Evolutionary conservation across 2,888 invertebrate genomes (phyloP).

Genomic region (Lamellibrachia satsuma): DNA sequence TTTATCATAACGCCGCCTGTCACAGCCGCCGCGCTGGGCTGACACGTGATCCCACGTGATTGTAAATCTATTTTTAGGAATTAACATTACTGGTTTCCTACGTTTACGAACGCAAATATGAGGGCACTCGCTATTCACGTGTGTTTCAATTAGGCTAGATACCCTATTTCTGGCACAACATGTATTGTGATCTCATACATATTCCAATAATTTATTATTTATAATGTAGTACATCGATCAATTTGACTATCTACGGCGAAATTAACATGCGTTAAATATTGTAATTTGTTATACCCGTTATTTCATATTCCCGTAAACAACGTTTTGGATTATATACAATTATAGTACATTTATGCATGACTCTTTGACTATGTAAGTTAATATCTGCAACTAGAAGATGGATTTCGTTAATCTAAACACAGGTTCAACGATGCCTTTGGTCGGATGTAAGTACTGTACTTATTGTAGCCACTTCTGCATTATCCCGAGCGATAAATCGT

Average conservation of each 20-base stretch:
- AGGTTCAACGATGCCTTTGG: not conserved
- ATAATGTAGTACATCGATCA: not conserved
- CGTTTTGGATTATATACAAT: not conserved
- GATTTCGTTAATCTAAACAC: not conserved
- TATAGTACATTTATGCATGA: not conserved
- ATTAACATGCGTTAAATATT: too few species aligned
- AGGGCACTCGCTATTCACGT: not conserved
- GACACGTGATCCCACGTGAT: not conserved
- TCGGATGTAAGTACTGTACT: not conserved
- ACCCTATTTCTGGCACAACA: not conserved
- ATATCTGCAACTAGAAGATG: not conserved
- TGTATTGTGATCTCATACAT: not conserved
- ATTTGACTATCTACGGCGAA: not conserved
- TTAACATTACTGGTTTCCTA: not conserved
- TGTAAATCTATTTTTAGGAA: slow-evolving; percentile 6
- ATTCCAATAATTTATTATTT: not conserved
- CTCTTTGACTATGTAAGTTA: not conserved
- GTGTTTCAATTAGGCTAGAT: not conserved
- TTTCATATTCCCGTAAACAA: too few species aligned
- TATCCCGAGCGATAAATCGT: not conserved
- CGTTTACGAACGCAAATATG: not conserved
- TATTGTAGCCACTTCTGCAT: not conserved
- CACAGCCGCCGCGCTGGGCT: not conserved
- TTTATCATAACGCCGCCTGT: not conserved
- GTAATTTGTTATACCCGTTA: too few species aligned